Evolutionary conservation across 2,113 vertebrate genomes (phyloP).

Genomic region (Alethe diademata): DNA sequence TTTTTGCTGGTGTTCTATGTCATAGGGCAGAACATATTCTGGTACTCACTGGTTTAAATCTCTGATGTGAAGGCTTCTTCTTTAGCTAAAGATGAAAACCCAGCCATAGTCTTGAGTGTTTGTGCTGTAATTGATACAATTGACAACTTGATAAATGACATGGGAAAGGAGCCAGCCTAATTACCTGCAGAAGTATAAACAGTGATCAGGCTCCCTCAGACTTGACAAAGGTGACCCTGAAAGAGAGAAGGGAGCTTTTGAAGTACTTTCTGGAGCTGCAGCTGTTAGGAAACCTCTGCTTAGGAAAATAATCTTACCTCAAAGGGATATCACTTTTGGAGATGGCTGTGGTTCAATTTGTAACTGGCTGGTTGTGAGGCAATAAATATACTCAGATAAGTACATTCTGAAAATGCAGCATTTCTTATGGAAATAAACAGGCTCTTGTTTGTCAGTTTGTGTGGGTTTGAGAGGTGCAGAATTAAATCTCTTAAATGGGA

Average conservation of each 20-base stretch:
- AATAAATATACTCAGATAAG: not conserved
- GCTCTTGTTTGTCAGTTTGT: not conserved
- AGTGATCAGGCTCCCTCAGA: not conserved
- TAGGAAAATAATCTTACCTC: constrained; percentile 55
- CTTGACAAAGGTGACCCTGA: constrained; percentile 53
- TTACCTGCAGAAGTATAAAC: constrained; percentile 53
- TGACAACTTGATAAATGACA: constrained; percentile 48
- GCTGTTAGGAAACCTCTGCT: constrained; percentile 28
- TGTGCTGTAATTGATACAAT: constrained; percentile 45
- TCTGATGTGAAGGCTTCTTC: not conserved
- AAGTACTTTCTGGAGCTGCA: constrained; percentile 40
- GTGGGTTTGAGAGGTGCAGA: not conserved
- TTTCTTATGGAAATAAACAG: not conserved
- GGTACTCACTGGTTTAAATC: not conserved
- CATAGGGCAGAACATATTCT: not conserved
- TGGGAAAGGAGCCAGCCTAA: constrained; percentile 42
- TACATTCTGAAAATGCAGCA: not conserved
- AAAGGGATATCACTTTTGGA: constrained; percentile 23
- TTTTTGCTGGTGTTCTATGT: not conserved
- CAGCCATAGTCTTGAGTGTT: not conserved
- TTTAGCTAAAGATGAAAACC: not conserved
- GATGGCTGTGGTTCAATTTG: not conserved
- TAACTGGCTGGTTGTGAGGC: not conserved
- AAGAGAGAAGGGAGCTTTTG: constrained; percentile 28
- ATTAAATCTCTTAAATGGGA: not conserved